Percentiles rank a stretch among this genome's conserved stretches.
Conservation (phyloP, 2,888 invertebrate species). For the Drosophila infuscata region DNA sequence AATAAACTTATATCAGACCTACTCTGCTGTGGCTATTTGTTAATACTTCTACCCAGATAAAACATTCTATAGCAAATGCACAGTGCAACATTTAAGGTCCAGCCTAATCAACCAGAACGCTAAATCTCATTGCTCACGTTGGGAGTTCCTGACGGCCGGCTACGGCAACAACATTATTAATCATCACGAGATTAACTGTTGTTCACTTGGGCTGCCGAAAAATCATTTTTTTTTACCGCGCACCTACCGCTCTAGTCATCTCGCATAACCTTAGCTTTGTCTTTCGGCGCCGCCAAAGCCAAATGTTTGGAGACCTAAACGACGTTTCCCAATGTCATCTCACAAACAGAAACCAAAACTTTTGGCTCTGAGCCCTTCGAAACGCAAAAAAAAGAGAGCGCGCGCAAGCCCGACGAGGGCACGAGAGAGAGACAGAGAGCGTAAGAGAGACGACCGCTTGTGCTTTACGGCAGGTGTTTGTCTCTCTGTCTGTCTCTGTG, state of each 20-base stretch:
- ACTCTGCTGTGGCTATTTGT: not conserved
- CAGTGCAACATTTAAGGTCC: slow-evolving; percentile 29
- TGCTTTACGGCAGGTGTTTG: slow-evolving; percentile 38
- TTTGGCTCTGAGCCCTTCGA: slow-evolving; percentile 61
- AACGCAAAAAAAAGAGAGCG: slow-evolving; percentile 23
- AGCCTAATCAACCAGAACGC: slow-evolving; percentile 39
- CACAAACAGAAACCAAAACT: slow-evolving; percentile 27
- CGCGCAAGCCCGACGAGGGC: slow-evolving; percentile 3
- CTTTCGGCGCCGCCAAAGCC: slow-evolving; percentile 51
- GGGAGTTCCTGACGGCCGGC: slow-evolving; percentile 30
- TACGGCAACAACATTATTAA: slow-evolving; percentile 45
- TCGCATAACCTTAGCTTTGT: slow-evolving; percentile 44
- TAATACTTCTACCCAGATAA: not conserved
- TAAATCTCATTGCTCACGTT: slow-evolving; percentile 53
- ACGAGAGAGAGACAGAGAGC: slow-evolving; percentile 7
- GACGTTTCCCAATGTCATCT: slow-evolving; percentile 48
- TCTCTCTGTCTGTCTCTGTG: slow-evolving; percentile 23
- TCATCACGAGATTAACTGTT: slow-evolving; percentile 40
- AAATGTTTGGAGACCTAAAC: slow-evolving; percentile 43
- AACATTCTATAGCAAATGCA: not conserved
- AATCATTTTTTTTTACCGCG: slow-evolving; percentile 26
- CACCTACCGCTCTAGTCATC: not conserved
- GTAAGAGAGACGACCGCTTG: slow-evolving; percentile 39
- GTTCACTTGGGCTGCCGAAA: slow-evolving; percentile 25
- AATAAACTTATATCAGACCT: not conserved